Conservation (phyloP, 2,888 invertebrate genomes). For the Criorhina ranunculi region DNA sequence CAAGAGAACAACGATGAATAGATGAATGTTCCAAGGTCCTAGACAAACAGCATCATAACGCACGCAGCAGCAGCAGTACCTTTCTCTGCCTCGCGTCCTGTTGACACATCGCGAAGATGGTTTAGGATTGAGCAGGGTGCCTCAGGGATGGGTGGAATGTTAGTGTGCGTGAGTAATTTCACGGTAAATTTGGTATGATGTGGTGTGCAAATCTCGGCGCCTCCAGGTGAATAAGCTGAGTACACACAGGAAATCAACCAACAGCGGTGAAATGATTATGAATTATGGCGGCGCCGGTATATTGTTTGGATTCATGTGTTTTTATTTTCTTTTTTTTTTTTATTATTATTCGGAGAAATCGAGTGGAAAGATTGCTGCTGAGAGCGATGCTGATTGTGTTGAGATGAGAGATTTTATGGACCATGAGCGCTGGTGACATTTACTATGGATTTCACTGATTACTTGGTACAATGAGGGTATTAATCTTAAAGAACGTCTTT, state of each 20-base stretch:
- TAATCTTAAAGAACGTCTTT: background rate
- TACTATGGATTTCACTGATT: background rate
- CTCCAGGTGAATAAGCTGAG: slow-evolving; percentile 73
- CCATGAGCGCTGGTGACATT: slow-evolving; percentile 1
- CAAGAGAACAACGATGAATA: slow-evolving; percentile 30
- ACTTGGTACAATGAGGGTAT: background rate
- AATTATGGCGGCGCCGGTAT: slow-evolving; percentile 64
- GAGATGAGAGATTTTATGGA: slow-evolving; percentile 23
- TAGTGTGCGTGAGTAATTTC: slow-evolving; percentile 69
- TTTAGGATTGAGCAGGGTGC: slow-evolving; percentile 1
- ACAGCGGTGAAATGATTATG: slow-evolving; percentile 67
- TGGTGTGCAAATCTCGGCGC: slow-evolving; percentile 72
- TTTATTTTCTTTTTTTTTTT: slow-evolving; percentile 18
- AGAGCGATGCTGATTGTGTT: slow-evolving; percentile 41
- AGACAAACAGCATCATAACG: slow-evolving; percentile 62
- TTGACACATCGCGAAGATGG: slow-evolving; percentile 56
- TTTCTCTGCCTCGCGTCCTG: background rate
- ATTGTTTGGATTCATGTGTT: slow-evolving; percentile 22
- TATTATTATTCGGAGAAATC: slow-evolving; percentile 40
- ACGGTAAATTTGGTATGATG: slow-evolving; percentile 72
- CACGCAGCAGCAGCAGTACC: slow-evolving; percentile 19
- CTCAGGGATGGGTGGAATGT: background rate
- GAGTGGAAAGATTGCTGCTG: slow-evolving; percentile 39
- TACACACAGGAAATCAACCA: slow-evolving; percentile 71
- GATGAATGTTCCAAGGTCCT: slow-evolving; percentile 55